A percentile compares a stretch with the other conserved stretches of the same genome.
Evolutionary conservation across 2,888 invertebrate species (phyloP).

Genomic region (Melinaea marsaeus): DNA sequence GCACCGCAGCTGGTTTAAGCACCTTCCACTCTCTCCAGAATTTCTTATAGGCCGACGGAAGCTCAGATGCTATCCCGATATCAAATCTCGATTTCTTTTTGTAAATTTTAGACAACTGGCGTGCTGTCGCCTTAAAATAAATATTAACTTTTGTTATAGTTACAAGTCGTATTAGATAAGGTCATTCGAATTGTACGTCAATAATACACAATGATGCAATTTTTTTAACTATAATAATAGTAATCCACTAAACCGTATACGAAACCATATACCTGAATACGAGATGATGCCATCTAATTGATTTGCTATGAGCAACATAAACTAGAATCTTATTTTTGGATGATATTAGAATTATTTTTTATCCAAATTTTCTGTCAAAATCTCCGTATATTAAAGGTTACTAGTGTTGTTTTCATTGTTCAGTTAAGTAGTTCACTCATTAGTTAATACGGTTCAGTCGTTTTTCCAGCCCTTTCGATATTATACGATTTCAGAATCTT

Average conservation of each 20-base stretch:
- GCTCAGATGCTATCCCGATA: slow-evolving; percentile 80
- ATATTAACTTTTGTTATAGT: background rate
- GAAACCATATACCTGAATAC: slow-evolving; percentile 50
- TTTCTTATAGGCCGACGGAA: slow-evolving; percentile 90
- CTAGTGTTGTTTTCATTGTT: slow-evolving; percentile 11
- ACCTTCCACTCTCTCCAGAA: slow-evolving; percentile 92
- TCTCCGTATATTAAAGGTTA: slow-evolving; percentile 14
- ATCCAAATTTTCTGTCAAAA: slow-evolving; percentile 5
- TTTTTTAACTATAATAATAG: slow-evolving; percentile 10
- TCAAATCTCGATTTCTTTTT: slow-evolving; percentile 78
- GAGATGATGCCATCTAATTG: slow-evolving; percentile 65
- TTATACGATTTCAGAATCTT: too few species aligned
- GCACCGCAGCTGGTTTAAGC: slow-evolving; percentile 79
- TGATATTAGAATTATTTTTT: slow-evolving; percentile 3
- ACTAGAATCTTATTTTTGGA: slow-evolving; percentile 20
- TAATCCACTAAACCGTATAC: slow-evolving; percentile 16
- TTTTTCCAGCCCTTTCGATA: too few species aligned
- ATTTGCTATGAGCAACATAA: slow-evolving; percentile 40
- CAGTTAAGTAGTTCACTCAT: too few species aligned
- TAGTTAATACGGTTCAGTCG: too few species aligned
- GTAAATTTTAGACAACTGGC: slow-evolving; percentile 70
- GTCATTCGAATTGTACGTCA: slow-evolving; percentile 36
- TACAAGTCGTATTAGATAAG: slow-evolving; percentile 31
- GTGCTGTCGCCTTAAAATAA: slow-evolving; percentile 58
- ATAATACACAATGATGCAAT: slow-evolving; percentile 42